Evolutionary conservation across 2,888 invertebrate genomes (phyloP), one percentile per base, ranked within the genome.

Genomic region (Unio pictorum): DNA sequence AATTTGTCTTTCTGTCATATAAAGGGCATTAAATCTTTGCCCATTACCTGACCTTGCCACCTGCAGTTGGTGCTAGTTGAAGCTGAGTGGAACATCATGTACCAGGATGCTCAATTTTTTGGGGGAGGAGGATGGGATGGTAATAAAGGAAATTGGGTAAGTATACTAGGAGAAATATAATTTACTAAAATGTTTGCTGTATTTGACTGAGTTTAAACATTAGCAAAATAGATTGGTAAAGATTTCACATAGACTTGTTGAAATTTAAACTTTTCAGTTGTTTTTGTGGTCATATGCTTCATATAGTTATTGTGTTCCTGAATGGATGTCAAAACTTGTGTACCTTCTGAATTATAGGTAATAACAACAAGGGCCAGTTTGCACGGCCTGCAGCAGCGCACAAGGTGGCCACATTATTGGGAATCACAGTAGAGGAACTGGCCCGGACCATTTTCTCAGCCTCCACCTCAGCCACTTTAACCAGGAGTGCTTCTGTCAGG

Each of bases 341-440:
- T 45, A 45, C 1, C 45, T 45, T 64, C n/a, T 62, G 59, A 64
- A 84, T 68, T 62, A 8, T 76, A 89, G 91, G 92, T 58, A 91
- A 91, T 28, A 91, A 93, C 89, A 88, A 87, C 78, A 89, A 89
- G 72, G 73, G 84, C 28, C 89, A 89, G 80, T 90, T 90, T 81
- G 82, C 82, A 57, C 82, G 86, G 54, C 89, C 88, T 26, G 84
- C 86, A 8, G 83, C 87, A 2, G 90, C 89, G 7, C 88, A 89
- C 78, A 83, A 81, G 67, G 89, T 89, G 34, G 89, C 89, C 4
- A 62, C 81, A 7, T 79, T 89, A 58, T 84, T 90, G 4, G 92
- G 95, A 94, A 91, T 94, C 2, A 93, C 94, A 0, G 92, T 94
- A 0, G 98, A 98, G 81, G 96, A 97, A 87, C 91, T 98, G 62